Base-by-base conservation (phyloP, 2,113 vertebrate species). In the Channa maculata region DNA sequence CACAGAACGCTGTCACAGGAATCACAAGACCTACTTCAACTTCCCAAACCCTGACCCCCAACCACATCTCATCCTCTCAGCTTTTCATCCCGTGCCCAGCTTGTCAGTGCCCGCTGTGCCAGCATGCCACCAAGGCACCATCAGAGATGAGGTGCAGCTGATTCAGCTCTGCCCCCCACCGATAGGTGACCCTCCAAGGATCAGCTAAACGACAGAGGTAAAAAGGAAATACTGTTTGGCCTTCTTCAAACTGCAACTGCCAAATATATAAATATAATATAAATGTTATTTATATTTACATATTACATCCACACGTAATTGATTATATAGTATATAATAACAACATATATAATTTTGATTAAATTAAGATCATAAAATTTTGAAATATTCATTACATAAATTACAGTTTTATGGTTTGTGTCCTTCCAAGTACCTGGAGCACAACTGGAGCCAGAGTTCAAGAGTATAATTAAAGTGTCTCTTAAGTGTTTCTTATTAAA, bases 21-120 rank as follows among this genome's bases (percentile, higher is more conserved):
- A 73, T 74, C 65, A 55, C 11, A 77, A 55, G 44, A 78, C 78
- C 75, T 45, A 59, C 84, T 74, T 58, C 61, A 41, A 33, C 51
- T 60, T 41, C 60, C 74, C 75, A 70, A 57, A 77, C 71, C 45
- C 50, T 69, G 78, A 70, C 45, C 65, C 37, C 60, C 39, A 65
- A 57, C 59, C 69, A 70, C 77, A 84, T 79, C 70, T 70, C 60
- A 88, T 84, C 84, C 85, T 70, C 71, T 70, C 65, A 64, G 79
- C 75, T 71, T 72, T 82, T 87, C 76, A 87, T 85, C 83, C 50
- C 0, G 14, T 88, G 82, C 86, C 86, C 67, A 15, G 79, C 60
- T 65, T 53, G 57, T 71, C 63, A 6, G 78, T 75, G 83, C 83
- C 83, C 50, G 69, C 81, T 85, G 79, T 74, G 80, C 77, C 67